Evolutionary conservation across 2,888 invertebrate species (phyloP).

Genomic region (Tipula lateralis): DNA sequence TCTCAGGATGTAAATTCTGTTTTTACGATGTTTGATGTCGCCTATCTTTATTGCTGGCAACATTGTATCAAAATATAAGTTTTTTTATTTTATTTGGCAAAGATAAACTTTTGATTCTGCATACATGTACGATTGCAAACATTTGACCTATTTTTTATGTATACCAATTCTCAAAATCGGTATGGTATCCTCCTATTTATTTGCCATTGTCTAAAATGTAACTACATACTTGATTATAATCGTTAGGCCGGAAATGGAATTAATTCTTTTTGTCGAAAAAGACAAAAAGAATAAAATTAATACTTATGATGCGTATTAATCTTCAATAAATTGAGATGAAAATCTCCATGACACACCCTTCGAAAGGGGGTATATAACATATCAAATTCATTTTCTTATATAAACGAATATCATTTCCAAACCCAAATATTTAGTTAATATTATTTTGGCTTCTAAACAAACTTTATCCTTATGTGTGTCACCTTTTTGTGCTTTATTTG

Average conservation of each 20-base stretch:
- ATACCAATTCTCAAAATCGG: neutral
- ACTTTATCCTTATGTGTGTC: neutral
- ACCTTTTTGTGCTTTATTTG: neutral
- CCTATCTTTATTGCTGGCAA: neutral
- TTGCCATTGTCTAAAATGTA: neutral
- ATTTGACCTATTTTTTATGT: neutral
- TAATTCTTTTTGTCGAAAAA: neutral
- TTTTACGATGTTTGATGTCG: neutral
- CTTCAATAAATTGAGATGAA: neutral
- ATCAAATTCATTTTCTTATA: no score
- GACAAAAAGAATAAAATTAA: neutral
- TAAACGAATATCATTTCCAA: no score
- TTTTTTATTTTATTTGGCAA: neutral
- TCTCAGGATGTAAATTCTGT: neutral
- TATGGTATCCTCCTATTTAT: neutral
- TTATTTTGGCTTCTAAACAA: neutral
- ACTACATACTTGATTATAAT: constrained; percentile 2
- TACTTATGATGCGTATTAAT: neutral
- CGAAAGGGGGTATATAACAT: neutral
- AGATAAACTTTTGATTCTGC: neutral
- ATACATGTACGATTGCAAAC: neutral
- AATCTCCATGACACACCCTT: neutral
- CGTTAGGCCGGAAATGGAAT: neutral
- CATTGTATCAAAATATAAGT: neutral
- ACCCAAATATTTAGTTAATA: no score